Evolutionary conservation across 2,797 vertebrate genomes (phyloP).

Genomic region (Octomys mimax): DNA sequence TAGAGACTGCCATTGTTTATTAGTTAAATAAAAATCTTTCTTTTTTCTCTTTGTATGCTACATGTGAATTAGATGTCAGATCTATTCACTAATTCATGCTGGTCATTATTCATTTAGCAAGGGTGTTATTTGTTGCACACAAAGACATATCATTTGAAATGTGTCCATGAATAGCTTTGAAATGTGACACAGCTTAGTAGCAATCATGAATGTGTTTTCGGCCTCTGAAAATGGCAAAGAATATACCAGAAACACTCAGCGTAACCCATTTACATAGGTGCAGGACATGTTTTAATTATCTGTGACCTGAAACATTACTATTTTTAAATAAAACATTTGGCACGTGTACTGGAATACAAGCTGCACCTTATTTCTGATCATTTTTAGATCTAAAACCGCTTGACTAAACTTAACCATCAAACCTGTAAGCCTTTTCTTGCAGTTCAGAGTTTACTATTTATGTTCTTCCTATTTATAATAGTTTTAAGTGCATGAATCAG

Average conservation of each 20-base stretch:
- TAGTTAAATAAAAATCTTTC: background rate
- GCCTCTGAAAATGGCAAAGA: constrained; percentile 29
- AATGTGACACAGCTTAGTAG: constrained; percentile 73
- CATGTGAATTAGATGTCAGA: constrained; percentile 74
- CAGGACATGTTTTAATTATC: constrained; percentile 10
- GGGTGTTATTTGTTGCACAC: constrained; percentile 67
- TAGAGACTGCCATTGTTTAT: constrained; percentile 16
- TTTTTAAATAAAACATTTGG: constrained; percentile 39
- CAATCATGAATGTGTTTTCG: constrained; percentile 5
- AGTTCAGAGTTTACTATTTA: background rate
- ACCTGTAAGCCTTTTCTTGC: background rate
- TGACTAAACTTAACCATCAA: background rate
- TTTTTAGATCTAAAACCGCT: background rate
- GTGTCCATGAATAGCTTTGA: constrained; percentile 70
- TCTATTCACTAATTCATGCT: constrained; percentile 65
- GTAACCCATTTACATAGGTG: background rate
- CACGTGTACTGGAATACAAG: background rate
- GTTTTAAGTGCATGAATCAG: background rate
- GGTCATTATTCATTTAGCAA: constrained; percentile 74
- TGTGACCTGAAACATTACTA: constrained; percentile 28
- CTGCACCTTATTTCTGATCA: background rate
- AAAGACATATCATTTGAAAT: constrained; percentile 73
- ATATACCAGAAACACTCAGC: background rate
- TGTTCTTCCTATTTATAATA: background rate
- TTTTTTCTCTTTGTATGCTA: background rate